These are phyloP conservation scores for Oxyteleia sp. DNA, from an alignment of 2,888 invertebrate species.

Conservation along the genomic window DNA sequence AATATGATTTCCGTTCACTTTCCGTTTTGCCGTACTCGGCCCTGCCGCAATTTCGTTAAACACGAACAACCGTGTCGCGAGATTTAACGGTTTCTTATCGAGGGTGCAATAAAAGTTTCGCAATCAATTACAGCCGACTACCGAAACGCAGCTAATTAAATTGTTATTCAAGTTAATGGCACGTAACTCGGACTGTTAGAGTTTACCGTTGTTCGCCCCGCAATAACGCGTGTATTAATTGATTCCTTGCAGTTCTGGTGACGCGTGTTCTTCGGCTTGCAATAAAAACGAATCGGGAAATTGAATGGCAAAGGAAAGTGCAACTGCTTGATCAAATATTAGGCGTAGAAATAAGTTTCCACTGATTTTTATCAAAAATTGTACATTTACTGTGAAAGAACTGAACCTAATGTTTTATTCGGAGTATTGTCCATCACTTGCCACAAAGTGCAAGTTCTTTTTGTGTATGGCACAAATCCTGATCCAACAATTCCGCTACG, in stretches of 20 bases:
- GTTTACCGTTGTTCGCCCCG: not conserved
- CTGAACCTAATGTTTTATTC: too few relatives aligned
- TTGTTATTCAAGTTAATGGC: constrained; percentile 1
- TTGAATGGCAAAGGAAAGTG: constrained; percentile 61
- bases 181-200: not conserved
- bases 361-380: too few relatives aligned
- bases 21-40: constrained; percentile 35
- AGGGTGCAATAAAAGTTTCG: constrained; percentile 17
- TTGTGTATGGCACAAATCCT: too few relatives aligned
- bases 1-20: constrained; percentile 75
- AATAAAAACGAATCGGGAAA: constrained; percentile 4
- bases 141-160: not conserved
- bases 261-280: not conserved
- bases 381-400: too few relatives aligned
- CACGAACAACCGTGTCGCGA: not conserved
- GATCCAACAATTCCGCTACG: too few relatives aligned
- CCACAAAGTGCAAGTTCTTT: too few relatives aligned
- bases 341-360: too few relatives aligned
- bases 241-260: not conserved
- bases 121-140: constrained; percentile 5
- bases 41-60: constrained; percentile 1
- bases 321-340: constrained; percentile 79
- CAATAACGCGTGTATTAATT: not conserved
- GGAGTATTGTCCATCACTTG: too few relatives aligned
- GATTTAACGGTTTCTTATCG: constrained; percentile 9